These are phyloP conservation scores for Hymenopus coronatus DNA, from an alignment of 2,888 invertebrate species.

Conservation along the genomic window DNA sequence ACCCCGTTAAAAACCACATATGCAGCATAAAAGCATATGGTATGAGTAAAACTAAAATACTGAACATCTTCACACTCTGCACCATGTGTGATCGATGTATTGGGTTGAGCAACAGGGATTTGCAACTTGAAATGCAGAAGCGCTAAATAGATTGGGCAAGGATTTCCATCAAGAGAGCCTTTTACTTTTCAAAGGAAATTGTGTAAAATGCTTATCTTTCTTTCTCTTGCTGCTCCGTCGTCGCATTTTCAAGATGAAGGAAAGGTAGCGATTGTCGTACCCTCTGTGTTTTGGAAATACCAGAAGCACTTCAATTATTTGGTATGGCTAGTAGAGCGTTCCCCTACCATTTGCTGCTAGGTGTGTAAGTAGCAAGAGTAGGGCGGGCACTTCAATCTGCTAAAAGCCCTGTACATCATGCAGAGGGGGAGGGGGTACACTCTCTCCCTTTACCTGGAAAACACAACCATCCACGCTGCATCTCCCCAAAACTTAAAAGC, in stretches of 20 bases:
- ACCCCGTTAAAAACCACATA: too few relatives aligned
- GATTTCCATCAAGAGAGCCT: neutral
- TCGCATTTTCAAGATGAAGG: neutral
- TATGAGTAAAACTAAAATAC: too few relatives aligned
- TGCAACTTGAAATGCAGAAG: too few relatives aligned
- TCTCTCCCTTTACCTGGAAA: neutral
- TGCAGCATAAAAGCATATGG: too few relatives aligned
- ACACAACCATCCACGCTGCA: neutral
- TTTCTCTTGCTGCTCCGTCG: neutral
- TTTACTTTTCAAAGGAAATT: neutral
- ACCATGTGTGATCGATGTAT: too few relatives aligned
- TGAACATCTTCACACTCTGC: too few relatives aligned
- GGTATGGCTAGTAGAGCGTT: neutral
- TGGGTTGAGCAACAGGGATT: too few relatives aligned
- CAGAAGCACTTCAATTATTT: conserved; percentile 15
- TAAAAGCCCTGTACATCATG: conserved; percentile 19
- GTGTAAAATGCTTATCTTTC: neutral
- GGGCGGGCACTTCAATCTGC: conserved; percentile 6
- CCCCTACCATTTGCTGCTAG: neutral
- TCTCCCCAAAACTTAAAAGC: neutral
- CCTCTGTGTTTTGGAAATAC: neutral
- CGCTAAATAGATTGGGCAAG: too few relatives aligned
- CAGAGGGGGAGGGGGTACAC: too few relatives aligned
- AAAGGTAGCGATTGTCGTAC: neutral
- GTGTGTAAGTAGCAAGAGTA: neutral